These are phyloP conservation scores for Simalia tracyae DNA, from an alignment of 2,797 vertebrate species.

Conservation along the genomic window DNA sequence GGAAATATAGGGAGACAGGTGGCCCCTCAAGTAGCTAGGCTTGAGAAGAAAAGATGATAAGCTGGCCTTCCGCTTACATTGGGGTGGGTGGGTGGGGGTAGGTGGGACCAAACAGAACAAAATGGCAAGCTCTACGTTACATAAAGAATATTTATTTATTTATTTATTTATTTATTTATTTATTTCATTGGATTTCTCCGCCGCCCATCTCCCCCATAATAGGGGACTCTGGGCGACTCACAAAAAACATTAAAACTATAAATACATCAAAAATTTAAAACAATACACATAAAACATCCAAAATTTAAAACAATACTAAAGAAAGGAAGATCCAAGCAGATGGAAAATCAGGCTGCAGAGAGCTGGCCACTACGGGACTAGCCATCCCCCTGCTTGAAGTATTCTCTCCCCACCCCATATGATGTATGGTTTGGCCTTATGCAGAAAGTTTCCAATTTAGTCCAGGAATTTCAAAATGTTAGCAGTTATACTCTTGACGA, in stretches of 20 bases:
- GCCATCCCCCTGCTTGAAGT: too few relatives aligned
- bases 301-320: too few relatives aligned
- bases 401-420: neutral
- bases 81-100: neutral
- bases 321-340: too few relatives aligned
- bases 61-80: neutral
- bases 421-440: neutral
- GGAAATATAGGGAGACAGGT: neutral
- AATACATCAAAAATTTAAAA: too few relatives aligned
- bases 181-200: too few relatives aligned
- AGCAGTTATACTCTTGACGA: neutral
- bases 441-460: neutral
- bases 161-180: too few relatives aligned
- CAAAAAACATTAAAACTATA: too few relatives aligned
- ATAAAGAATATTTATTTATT: neutral
- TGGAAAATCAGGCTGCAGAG: too few relatives aligned
- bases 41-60: neutral
- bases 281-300: too few relatives aligned
- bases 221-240: too few relatives aligned
- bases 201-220: too few relatives aligned
- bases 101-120: neutral
- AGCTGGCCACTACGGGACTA: too few relatives aligned
- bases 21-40: neutral
- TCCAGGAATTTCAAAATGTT: neutral
- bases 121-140: neutral